Conservation (phyloP, 2,113 vertebrate genomes). For the Eudyptes chrysolophus region DNA sequence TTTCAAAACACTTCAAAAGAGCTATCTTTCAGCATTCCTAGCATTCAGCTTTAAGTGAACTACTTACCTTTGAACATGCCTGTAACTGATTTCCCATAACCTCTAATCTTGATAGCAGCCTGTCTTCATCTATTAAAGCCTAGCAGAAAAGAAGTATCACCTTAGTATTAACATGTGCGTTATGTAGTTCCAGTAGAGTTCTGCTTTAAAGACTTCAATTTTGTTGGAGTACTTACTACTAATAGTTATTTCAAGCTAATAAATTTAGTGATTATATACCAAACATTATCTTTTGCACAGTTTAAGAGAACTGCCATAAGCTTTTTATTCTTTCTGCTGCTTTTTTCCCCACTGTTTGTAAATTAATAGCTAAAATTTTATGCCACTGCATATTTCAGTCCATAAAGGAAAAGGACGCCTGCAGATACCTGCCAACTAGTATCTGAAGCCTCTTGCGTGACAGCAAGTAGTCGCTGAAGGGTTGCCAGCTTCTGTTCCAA, state of each 20-base stretch:
- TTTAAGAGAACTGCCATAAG: not conserved
- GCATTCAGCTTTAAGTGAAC: not conserved
- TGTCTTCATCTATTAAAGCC: constrained; percentile 99
- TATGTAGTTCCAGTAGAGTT: not conserved
- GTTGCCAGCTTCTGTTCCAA: constrained; percentile 99
- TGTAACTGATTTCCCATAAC: constrained; percentile 99
- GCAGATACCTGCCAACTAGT: constrained; percentile 96
- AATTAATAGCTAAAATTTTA: not conserved
- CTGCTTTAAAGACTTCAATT: not conserved
- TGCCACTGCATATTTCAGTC: not conserved
- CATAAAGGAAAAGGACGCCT: not conserved
- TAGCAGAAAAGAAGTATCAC: constrained; percentile 59
- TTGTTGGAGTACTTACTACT: not conserved
- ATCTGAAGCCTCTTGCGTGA: constrained; percentile 97
- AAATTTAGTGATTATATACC: too few relatives aligned
- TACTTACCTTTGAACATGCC: constrained; percentile 92
- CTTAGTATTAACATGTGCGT: not conserved
- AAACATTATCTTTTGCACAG: not conserved
- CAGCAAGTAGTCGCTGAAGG: constrained; percentile 91
- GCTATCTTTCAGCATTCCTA: not conserved
- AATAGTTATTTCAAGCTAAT: not conserved
- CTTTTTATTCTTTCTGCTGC: not conserved
- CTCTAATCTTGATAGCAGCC: constrained; percentile 94
- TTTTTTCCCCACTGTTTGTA: not conserved
- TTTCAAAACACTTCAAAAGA: not conserved